Conservation (phyloP, 2,888 invertebrate genomes). For the Chrysolina oricalcia region DNA sequence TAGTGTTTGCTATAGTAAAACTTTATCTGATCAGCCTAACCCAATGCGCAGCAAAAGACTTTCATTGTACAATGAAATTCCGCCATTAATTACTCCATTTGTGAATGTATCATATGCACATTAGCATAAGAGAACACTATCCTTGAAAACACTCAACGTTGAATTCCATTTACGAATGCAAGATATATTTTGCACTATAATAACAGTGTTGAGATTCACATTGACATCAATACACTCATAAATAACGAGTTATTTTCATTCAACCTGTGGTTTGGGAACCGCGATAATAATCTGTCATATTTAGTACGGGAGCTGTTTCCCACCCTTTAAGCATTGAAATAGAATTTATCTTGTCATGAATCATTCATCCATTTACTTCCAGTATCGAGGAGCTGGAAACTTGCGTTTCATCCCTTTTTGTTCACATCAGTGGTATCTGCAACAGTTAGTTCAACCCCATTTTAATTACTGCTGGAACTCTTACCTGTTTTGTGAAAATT, state of each 20-base stretch:
- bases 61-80: conserved; percentile 34
- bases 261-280: not conserved
- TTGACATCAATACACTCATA: conserved; percentile 49
- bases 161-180: conserved; percentile 40
- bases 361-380: too few relatives aligned
- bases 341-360: too few relatives aligned
- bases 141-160: conserved; percentile 33
- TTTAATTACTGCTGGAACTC: too few relatives aligned
- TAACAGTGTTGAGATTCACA: conserved; percentile 43
- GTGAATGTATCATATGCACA: conserved; percentile 32
- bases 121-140: conserved; percentile 36
- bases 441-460: too few relatives aligned
- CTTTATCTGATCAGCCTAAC: not conserved
- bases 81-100: conserved; percentile 34
- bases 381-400: too few relatives aligned
- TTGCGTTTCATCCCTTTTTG: too few relatives aligned
- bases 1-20: not conserved
- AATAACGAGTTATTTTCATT: conserved; percentile 50
- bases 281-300: not conserved
- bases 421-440: too few relatives aligned
- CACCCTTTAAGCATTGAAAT: too few relatives aligned
- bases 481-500: too few relatives aligned
- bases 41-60: conserved; percentile 28
- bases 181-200: conserved; percentile 39
- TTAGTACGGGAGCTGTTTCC: not conserved